Evolutionary conservation across 2,888 invertebrate genomes (phyloP).

Genomic region (Camptogramma bilineatum): DNA sequence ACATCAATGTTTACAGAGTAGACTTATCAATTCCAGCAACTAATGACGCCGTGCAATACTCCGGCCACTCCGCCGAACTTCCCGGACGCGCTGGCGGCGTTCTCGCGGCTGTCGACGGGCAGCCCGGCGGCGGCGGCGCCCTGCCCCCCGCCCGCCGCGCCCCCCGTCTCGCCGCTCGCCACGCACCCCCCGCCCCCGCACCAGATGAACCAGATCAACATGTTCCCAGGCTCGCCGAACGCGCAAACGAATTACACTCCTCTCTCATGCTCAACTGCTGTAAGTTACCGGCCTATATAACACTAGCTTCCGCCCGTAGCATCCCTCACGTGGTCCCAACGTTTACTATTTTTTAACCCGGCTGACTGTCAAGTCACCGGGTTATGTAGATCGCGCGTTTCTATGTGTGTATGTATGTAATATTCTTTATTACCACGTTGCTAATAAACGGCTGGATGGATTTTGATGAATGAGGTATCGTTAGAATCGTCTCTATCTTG

Average conservation of each 20-base stretch:
- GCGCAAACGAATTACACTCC: slow-evolving; percentile 73
- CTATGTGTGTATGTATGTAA: too few relatives aligned
- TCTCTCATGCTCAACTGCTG: slow-evolving; percentile 80
- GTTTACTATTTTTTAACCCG: too few relatives aligned
- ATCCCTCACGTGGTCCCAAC: too few relatives aligned
- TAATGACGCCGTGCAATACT: slow-evolving; percentile 97
- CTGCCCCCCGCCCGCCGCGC: slow-evolving; percentile 61
- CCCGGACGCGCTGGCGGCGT: slow-evolving; percentile 94
- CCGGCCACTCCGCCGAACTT: slow-evolving; percentile 98
- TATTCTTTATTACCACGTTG: too few relatives aligned
- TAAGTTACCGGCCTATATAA: slow-evolving; percentile 51
- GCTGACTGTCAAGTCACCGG: too few relatives aligned
- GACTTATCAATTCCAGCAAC: slow-evolving; percentile 79
- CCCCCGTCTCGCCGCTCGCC: slow-evolving; percentile 77
- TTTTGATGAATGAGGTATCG: too few relatives aligned
- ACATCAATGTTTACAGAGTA: not conserved
- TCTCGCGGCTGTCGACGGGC: slow-evolving; percentile 93
- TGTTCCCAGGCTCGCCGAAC: slow-evolving; percentile 70
- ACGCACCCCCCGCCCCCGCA: slow-evolving; percentile 71
- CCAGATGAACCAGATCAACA: slow-evolving; percentile 53
- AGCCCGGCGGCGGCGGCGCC: slow-evolving; percentile 72
- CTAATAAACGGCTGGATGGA: too few relatives aligned
- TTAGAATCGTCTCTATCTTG: too few relatives aligned
- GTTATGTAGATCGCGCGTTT: too few relatives aligned
- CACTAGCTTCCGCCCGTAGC: too few relatives aligned